Conservation (phyloP, 2,888 invertebrate genomes). For the Capitulum mitella region DNA sequence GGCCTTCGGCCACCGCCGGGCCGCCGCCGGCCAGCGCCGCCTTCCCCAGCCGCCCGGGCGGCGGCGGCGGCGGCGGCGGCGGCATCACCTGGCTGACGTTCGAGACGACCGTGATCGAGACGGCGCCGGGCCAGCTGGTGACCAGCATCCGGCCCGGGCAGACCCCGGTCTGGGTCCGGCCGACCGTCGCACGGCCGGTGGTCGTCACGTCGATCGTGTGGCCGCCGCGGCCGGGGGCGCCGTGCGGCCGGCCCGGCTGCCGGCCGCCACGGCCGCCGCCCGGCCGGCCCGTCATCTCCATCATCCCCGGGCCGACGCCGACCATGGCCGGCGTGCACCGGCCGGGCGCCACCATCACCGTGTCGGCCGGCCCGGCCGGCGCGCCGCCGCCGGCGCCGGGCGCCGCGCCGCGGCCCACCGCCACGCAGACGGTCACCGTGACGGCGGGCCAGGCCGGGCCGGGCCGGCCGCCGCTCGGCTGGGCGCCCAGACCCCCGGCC, state of each 20-base stretch:
- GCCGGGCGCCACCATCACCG: background rate
- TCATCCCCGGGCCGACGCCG: constrained; percentile 10
- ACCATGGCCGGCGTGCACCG: background rate
- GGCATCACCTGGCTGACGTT: constrained; percentile 5
- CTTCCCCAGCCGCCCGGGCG: background rate
- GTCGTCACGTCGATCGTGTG: background rate
- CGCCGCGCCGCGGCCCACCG: background rate
- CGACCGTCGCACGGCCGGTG: background rate
- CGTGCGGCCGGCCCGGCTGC: background rate
- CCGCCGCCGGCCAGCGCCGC: background rate
- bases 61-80: too few species aligned
- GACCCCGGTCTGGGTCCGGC: background rate
- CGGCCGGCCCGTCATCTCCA: constrained; percentile 1
- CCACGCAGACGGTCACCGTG: background rate
- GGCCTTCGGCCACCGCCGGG: too few species aligned
- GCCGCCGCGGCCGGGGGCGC: background rate
- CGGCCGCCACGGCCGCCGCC: background rate
- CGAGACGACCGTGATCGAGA: background rate
- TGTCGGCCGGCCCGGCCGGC: background rate
- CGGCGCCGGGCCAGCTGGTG: background rate
- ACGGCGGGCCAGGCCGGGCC: background rate
- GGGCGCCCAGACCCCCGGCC: background rate
- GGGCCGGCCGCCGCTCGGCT: background rate
- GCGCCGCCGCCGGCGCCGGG: background rate
- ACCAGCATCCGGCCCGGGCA: background rate